Percentiles rank a stretch among this genome's conserved stretches.
These are phyloP conservation scores for Drosophila basisetae DNA, from an alignment of 2,888 invertebrate species.

Conservation along the genomic window DNA sequence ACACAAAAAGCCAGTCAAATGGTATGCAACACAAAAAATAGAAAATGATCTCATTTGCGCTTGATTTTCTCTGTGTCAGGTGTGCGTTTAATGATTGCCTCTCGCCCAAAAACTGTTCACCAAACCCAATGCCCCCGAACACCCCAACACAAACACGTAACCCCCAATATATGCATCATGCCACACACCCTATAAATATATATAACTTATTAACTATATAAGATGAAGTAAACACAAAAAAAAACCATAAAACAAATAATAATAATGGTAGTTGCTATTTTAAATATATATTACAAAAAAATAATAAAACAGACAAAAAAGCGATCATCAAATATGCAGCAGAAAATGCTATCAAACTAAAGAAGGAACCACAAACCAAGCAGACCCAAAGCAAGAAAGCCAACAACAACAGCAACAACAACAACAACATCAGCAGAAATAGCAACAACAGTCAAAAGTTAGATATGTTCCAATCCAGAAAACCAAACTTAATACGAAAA, in stretches of 20 bases:
- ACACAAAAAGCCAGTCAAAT: conserved; percentile 30
- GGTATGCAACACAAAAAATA: conserved; percentile 45
- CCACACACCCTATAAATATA: conserved; percentile 72
- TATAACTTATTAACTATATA: conserved; percentile 81
- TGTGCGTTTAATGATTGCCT: conserved; percentile 30
- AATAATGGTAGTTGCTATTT: conserved; percentile 79
- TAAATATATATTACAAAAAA: conserved; percentile 75
- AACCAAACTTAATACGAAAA: conserved; percentile 40
- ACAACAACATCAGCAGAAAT: conserved; percentile 38
- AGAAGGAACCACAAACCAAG: conserved; percentile 67
- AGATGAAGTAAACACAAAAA: conserved; percentile 61
- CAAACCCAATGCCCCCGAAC: not conserved
- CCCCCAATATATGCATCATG: conserved; percentile 52
- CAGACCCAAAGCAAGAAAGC: conserved; percentile 35
- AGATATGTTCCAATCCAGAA: conserved; percentile 50
- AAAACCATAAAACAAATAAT: conserved; percentile 62
- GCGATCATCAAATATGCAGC: conserved; percentile 53
- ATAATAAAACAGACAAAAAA: conserved; percentile 43
- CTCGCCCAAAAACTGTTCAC: conserved; percentile 5
- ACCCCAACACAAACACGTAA: conserved; percentile 26
- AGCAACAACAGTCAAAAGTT: conserved; percentile 38
- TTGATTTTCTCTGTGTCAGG: conserved; percentile 28
- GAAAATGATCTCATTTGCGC: conserved; percentile 48
- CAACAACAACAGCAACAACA: conserved; percentile 43
- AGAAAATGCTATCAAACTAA: conserved; percentile 61